phyloP scores from a whole-genome alignment of 92 coral and sea anemone genomes.

The Porites rus region DNA sequence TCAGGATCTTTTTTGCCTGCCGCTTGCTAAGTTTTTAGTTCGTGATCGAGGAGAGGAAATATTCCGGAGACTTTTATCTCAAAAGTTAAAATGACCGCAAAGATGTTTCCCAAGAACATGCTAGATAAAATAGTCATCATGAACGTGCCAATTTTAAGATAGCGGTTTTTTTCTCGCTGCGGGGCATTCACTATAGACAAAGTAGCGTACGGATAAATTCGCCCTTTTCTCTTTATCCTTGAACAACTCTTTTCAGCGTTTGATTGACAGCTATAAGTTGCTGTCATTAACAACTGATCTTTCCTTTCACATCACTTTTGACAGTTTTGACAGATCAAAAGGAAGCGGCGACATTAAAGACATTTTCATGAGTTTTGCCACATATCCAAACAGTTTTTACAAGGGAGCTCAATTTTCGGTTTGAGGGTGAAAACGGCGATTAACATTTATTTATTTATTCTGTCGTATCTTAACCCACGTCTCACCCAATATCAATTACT shows the following conservation, averaged over 20 bases:
- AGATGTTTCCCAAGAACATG: slow-evolving; percentile 28
- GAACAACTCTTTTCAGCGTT: slow-evolving; percentile 64
- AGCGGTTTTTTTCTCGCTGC: slow-evolving; percentile 53
- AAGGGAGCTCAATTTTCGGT: slow-evolving; percentile 91
- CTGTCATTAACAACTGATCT: slow-evolving; percentile 78
- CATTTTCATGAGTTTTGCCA: slow-evolving; percentile 79
- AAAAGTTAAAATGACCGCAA: slow-evolving; percentile 69
- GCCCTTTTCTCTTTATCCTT: slow-evolving; percentile 30
- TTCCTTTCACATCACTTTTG: slow-evolving; percentile 61
- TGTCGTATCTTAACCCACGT: slow-evolving; percentile 84
- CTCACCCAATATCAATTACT: slow-evolving; percentile 91
- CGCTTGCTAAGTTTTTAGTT: slow-evolving; percentile 58
- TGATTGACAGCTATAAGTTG: slow-evolving; percentile 81
- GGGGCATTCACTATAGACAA: slow-evolving; percentile 59
- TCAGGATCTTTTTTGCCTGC: slow-evolving; percentile 86
- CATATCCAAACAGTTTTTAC: slow-evolving; percentile 84
- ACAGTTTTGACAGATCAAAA: slow-evolving; percentile 80
- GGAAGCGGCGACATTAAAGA: slow-evolving; percentile 83
- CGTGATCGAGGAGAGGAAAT: slow-evolving; percentile 33
- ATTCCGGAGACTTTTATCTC: slow-evolving; percentile 66
- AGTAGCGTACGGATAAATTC: slow-evolving; percentile 25
- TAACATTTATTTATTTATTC: slow-evolving; percentile 85
- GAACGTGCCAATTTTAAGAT: slow-evolving; percentile 43
- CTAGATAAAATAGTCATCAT: slow-evolving; percentile 46
- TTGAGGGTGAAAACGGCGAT: slow-evolving; percentile 82